A percentile compares a stretch with the other conserved stretches of the same genome.
Evolutionary conservation across 2,113 vertebrate species (phyloP).

Genomic region (Melierax canorus): DNA sequence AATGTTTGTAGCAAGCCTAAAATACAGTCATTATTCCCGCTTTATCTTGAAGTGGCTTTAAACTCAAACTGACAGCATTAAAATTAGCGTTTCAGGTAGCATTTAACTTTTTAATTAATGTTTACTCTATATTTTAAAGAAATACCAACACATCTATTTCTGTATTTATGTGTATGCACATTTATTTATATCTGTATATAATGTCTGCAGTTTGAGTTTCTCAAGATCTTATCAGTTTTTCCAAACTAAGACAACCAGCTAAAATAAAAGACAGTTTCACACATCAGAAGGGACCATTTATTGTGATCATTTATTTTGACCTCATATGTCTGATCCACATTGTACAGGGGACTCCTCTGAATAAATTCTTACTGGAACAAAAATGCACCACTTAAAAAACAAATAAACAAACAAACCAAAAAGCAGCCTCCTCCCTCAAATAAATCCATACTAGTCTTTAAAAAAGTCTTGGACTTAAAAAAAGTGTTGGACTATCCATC

Average conservation of each 20-base stretch:
- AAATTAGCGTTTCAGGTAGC: background rate
- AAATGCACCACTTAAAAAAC: background rate
- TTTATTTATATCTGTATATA: background rate
- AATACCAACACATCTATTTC: background rate
- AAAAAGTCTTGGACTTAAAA: background rate
- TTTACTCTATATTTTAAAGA: background rate
- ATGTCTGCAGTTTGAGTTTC: background rate
- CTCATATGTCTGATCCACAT: accelerated
- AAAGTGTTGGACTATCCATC: background rate
- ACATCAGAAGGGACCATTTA: background rate
- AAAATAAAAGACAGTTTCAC: background rate
- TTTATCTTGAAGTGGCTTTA: background rate
- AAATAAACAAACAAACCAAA: background rate
- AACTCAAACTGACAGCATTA: background rate
- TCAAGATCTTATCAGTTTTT: background rate
- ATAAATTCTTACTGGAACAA: background rate
- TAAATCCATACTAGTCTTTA: background rate
- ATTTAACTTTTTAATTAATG: background rate
- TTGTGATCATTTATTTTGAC: background rate
- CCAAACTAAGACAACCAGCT: background rate
- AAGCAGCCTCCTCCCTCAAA: background rate
- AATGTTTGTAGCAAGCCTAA: background rate
- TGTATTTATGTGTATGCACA: background rate
- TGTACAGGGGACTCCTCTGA: background rate
- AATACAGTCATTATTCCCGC: background rate